A percentile compares a stretch with the other conserved stretches of the same genome.
Evolutionary conservation across 1,140 invertebrate genomes (phyloP).

Genomic region (Zelostemma sp.): DNA sequence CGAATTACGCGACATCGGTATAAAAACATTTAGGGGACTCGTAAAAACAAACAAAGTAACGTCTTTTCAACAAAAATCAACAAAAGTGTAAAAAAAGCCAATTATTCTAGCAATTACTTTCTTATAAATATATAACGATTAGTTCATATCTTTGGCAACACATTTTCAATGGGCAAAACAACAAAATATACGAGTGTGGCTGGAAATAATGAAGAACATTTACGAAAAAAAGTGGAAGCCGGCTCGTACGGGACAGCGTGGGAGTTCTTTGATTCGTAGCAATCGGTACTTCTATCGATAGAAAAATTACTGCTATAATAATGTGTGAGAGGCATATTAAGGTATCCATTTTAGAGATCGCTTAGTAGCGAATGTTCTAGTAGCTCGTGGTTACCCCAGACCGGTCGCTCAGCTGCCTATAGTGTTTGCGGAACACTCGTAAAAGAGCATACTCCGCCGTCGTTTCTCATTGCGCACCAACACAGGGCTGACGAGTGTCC

Average conservation of each 20-base stretch:
- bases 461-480: neutral
- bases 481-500: slow-evolving; percentile 16
- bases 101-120: slow-evolving; percentile 1
- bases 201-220: neutral
- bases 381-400: slow-evolving; percentile 9
- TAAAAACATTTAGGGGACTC: too few species aligned
- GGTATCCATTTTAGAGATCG: slow-evolving; percentile 48
- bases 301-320: slow-evolving; percentile 29
- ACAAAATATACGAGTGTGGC: neutral
- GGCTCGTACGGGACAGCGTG: neutral
- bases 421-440: slow-evolving; percentile 10
- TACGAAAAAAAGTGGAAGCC: neutral
- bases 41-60: too few species aligned
- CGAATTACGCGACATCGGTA: too few species aligned
- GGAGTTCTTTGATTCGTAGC: slow-evolving; percentile 12
- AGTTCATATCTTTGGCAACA: neutral
- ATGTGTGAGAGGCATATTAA: slow-evolving; percentile 45
- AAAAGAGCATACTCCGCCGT: slow-evolving; percentile 3
- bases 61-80: too few species aligned
- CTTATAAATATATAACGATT: slow-evolving; percentile 7
- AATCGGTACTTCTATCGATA: slow-evolving; percentile 10
- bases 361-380: slow-evolving; percentile 43
- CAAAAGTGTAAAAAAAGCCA: too few species aligned
- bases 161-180: neutral
- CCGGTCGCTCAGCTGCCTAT: neutral